Base-by-base conservation (phyloP, 1,140 invertebrate species). In the Apolygus lucorum region DNA sequence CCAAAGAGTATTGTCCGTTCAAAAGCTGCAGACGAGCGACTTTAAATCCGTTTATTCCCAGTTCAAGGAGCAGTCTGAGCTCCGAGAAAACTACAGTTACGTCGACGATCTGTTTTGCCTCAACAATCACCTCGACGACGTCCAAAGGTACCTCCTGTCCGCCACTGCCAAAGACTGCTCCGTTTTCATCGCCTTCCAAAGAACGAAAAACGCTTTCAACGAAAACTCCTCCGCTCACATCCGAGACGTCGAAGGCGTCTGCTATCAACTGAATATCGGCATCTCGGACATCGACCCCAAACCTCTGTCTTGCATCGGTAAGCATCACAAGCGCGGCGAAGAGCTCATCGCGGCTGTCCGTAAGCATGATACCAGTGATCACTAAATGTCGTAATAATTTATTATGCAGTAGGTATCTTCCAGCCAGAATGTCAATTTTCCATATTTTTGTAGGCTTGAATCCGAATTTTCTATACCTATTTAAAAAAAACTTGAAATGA, bases 131-230 rank as follows among this genome's bases (percentile, higher is more conserved):
- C 68, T 80, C 14, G 65, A 71, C 22, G 68, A 71, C 68, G 72
- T 84, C 22, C 77, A 81, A 64, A 79, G 80, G 73, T 84, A 84
- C 74, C 75, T 85, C 63, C 71, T 84, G 28, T 82, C 81, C 27
- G 77, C 79, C 11, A 83, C 80, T 2, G 82, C 82, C 0, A 84
- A 79, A 71, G 84, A 85, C 75, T 85, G 84, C 71, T 85, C 84
- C 0, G 81, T 85, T 71, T 78, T 85, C 72, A 78, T 84, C 28
- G 76, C 81, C 26, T 83, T 84, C 75, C 78, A 77, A 70, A 75
- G 77, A 76, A 71, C 78, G 22, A 49, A 59, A 29, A 24, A 59
- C 28, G 80, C 78, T 63, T 28, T 71, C 69, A 64, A 52, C 26
- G 63, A 54, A 21, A 63, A 62, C 28, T 24, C 59, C 21, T 21